Conservation (phyloP, 2,888 invertebrate species). For the Gastracanthus pulcherrimus region DNA sequence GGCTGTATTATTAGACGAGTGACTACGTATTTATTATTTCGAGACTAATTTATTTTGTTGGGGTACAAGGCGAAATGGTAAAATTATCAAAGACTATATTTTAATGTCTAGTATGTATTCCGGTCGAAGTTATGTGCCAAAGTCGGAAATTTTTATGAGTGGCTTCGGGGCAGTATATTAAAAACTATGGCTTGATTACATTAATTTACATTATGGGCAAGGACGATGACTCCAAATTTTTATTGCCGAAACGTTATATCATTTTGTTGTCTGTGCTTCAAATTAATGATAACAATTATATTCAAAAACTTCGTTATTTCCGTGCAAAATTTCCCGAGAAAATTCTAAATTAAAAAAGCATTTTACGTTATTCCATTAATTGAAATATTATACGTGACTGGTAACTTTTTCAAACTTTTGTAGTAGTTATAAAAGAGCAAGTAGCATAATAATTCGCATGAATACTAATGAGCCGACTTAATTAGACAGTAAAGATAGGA, state of each 20-base stretch:
- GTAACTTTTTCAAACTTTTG: not conserved
- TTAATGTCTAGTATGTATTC: no score
- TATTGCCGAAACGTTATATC: slow-evolving; percentile 32
- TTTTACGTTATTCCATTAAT: no score
- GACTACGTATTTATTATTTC: slow-evolving; percentile 13
- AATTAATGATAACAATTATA: no score
- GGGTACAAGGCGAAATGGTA: not conserved
- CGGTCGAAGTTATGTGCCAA: not conserved
- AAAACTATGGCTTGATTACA: slow-evolving; percentile 41
- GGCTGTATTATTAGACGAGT: not conserved
- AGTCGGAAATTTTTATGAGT: slow-evolving; percentile 42
- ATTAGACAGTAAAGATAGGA: slow-evolving; percentile 11
- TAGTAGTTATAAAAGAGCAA: not conserved
- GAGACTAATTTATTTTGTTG: not conserved
- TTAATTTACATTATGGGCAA: slow-evolving; percentile 43
- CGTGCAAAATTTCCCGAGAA: no score
- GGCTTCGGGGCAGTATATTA: slow-evolving; percentile 30
- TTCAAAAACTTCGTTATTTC: no score
- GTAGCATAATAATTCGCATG: not conserved
- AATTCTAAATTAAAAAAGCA: no score
- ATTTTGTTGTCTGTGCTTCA: not conserved
- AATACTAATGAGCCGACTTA: slow-evolving; percentile 23
- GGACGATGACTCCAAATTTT: slow-evolving; percentile 47
- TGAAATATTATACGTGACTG: no score
- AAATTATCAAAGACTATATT: no score